Evolutionary conservation across 2,797 vertebrate genomes (phyloP), one percentile per base, ranked within the genome.

Genomic region (Acomys russatus): DNA sequence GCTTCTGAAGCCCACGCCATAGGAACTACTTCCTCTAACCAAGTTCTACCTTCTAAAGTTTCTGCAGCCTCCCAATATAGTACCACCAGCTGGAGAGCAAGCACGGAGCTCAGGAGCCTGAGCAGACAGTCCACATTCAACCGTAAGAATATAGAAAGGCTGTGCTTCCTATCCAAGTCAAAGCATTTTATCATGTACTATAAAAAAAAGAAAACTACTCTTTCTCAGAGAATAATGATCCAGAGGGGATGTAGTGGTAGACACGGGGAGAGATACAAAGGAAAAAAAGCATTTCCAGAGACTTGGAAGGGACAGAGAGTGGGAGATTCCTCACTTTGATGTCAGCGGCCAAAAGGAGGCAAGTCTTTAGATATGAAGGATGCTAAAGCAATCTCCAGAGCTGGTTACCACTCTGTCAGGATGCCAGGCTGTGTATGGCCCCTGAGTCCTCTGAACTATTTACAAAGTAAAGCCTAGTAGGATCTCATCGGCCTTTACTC

Each of bases 141-240:
- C 38, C 3, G 5, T 49, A 49, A 66, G 63, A 83, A 22, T 28
- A 30, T 88, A 70, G 64, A 77, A 79, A 92, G 4, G 0, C 15
- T 35, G 74, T 8, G 25, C 15, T 90, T 44, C 30, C 18, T 86
- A 66, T 92, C 90, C 23, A 80, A 61, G 4, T 68, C 70, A 83
- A 71, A 91, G 15, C 3, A 68, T 92, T 87, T 78, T 70, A 56
- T 64, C 59, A 74, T 38, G 9, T 74, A 63, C 17, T 87, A 70
- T 83, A 89, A 35, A 92, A 73, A 23, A 28, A 64, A n/a, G 14
- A 90, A 61, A 30, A 25, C 74, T 74, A 70, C 73, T 51, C 49
- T 89, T 80, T 71, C 59, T 94, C 33, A 44, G 92, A 86, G 83
- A n/a, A 90, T 64, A 85, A 93, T 15, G 1, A 7, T 83, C n/a